Percentiles rank a stretch among this genome's conserved stretches.
Conservation (phyloP, 2,113 vertebrate species). For the Scomber scombrus region DNA sequence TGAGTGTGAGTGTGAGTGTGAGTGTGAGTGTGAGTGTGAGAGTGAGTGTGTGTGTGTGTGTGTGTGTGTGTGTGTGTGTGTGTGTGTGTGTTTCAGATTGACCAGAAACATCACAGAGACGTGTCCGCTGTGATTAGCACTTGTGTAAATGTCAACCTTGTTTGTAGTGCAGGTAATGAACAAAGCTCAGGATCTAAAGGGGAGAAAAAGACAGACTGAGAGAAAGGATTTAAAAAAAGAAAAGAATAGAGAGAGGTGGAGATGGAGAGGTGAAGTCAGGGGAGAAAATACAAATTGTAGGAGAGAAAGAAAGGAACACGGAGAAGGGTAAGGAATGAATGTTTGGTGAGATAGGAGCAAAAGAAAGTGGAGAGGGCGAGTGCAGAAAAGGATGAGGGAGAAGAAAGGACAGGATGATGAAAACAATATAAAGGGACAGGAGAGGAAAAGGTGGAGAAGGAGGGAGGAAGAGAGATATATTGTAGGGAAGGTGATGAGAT, state of each 20-base stretch:
- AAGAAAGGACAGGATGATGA: neutral
- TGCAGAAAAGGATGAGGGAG: neutral
- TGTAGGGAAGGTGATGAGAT: neutral
- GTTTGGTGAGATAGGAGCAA: no score
- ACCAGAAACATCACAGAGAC: constrained; percentile 66
- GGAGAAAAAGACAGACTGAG: neutral
- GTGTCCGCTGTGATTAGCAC: constrained; percentile 71
- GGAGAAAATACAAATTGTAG: neutral
- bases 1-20: constrained; percentile 25
- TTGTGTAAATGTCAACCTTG: constrained; percentile 78
- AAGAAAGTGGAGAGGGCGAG: neutral
- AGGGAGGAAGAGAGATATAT: neutral
- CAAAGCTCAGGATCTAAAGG: constrained; percentile 26
- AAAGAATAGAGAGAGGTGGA: neutral
- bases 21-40: constrained; percentile 20
- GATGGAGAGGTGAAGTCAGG: constrained; percentile 2
- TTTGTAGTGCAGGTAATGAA: constrained; percentile 72
- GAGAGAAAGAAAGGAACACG: no score
- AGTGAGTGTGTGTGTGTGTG: constrained; percentile 23
- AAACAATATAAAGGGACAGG: neutral
- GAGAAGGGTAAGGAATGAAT: neutral
- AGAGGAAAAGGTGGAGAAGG: neutral
- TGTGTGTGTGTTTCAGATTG: constrained; percentile 28
- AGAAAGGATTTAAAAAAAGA: neutral
- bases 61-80: constrained; percentile 26